These are phyloP conservation scores for Isoperla grammatica DNA, from an alignment of 2,888 invertebrate species.

Conservation along the genomic window DNA sequence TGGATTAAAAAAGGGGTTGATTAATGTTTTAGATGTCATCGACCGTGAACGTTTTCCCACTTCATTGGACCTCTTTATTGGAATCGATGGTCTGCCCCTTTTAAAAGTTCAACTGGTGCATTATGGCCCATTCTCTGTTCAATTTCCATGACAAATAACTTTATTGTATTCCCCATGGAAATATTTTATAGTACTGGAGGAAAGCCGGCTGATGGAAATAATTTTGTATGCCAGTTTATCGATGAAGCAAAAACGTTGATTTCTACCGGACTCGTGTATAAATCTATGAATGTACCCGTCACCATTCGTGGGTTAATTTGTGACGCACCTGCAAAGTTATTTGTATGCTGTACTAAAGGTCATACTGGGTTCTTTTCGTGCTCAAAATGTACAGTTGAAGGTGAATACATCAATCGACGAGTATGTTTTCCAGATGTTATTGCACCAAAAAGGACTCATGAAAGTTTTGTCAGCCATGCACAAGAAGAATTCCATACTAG, in stretches of 20 bases:
- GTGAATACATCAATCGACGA: slow-evolving; percentile 22
- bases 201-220: neutral
- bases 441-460: slow-evolving; percentile 25
- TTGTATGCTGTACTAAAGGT: neutral
- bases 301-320: slow-evolving; percentile 4
- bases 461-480: slow-evolving; percentile 25
- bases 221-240: slow-evolving; percentile 1
- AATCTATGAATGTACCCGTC: neutral
- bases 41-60: no score
- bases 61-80: no score
- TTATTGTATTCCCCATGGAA: no score
- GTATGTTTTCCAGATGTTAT: slow-evolving; percentile 24
- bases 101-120: no score
- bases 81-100: no score
- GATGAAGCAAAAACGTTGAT: slow-evolving; percentile 4
- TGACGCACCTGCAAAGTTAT: slow-evolving; percentile 9
- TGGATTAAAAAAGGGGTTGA: neutral
- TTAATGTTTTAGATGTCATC: no score
- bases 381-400: slow-evolving; percentile 29
- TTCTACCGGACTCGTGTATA: neutral
- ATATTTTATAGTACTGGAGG: neutral
- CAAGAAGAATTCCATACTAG: slow-evolving; percentile 32
- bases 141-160: no score
- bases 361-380: slow-evolving; percentile 22
- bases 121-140: no score